Evolutionary conservation across 2,888 invertebrate species (phyloP).

Genomic region (Epistrophe grossulariae): DNA sequence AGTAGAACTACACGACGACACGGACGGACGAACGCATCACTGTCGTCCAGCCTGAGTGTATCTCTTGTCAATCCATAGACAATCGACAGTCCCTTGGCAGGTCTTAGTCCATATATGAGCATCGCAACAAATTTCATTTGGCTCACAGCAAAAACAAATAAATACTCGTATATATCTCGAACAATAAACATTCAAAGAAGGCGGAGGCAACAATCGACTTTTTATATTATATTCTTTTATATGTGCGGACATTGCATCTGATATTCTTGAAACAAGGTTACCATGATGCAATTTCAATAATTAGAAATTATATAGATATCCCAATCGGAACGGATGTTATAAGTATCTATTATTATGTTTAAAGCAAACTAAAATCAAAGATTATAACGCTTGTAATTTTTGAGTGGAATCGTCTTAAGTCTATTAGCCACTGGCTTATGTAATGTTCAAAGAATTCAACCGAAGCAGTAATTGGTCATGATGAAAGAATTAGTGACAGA

Average conservation of each 20-base stretch:
- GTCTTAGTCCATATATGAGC: slow-evolving; percentile 75
- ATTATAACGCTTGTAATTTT: too few relatives aligned
- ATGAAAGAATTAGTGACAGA: too few relatives aligned
- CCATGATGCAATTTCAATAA: not conserved
- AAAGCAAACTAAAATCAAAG: too few relatives aligned
- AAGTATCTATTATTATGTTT: too few relatives aligned
- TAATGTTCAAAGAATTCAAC: too few relatives aligned
- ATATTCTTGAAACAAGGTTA: slow-evolving; percentile 3
- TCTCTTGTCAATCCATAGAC: slow-evolving; percentile 73
- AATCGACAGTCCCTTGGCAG: slow-evolving; percentile 75
- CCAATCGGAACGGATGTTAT: too few relatives aligned
- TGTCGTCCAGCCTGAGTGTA: slow-evolving; percentile 61
- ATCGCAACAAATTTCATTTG: slow-evolving; percentile 75
- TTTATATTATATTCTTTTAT: slow-evolving; percentile 41
- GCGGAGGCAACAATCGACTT: slow-evolving; percentile 21
- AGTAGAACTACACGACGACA: slow-evolving; percentile 35
- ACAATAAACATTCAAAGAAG: slow-evolving; percentile 69
- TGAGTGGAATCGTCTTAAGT: too few relatives aligned
- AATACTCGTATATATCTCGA: slow-evolving; percentile 63
- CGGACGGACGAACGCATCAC: slow-evolving; percentile 20
- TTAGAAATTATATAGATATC: not conserved
- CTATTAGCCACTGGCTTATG: too few relatives aligned
- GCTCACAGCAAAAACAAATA: slow-evolving; percentile 68
- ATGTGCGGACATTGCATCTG: slow-evolving; percentile 19
- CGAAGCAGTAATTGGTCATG: too few relatives aligned